These are phyloP conservation scores for Campoplex capitator DNA, from an alignment of 2,888 invertebrate species.

Conservation along the genomic window DNA sequence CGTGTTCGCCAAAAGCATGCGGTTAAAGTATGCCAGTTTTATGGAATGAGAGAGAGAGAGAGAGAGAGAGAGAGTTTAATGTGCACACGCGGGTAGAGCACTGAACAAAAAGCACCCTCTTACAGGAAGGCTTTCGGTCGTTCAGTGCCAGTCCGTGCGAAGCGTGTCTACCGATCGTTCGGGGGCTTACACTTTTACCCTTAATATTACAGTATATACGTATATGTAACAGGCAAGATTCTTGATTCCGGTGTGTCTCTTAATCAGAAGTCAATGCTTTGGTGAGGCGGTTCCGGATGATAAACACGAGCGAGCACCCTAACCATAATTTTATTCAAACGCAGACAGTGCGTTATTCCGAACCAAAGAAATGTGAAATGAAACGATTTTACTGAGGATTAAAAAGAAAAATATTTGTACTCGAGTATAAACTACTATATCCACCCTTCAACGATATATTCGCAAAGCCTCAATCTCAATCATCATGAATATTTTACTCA, in stretches of 20 bases:
- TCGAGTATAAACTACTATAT: no score
- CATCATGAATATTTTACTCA: no score
- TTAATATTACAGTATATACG: slow-evolving; percentile 30
- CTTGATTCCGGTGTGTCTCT: slow-evolving; percentile 72
- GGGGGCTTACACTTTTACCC: slow-evolving; percentile 33
- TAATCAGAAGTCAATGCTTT: slow-evolving; percentile 68
- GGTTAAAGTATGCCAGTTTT: slow-evolving; percentile 25
- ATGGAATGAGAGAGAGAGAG: neutral
- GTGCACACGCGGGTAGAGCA: slow-evolving; percentile 18
- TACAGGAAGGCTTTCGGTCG: slow-evolving; percentile 11
- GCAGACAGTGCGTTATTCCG: neutral
- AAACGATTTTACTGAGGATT: neutral
- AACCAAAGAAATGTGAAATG: neutral
- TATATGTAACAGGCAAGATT: slow-evolving; percentile 58
- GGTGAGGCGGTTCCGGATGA: slow-evolving; percentile 20
- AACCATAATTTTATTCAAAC: neutral
- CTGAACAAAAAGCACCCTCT: slow-evolving; percentile 39
- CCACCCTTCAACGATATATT: no score
- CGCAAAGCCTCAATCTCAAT: no score
- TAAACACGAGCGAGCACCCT: slow-evolving; percentile 11
- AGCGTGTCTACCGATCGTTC: slow-evolving; percentile 77
- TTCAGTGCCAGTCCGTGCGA: slow-evolving; percentile 77
- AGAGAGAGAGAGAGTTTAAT: neutral
- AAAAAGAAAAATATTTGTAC: neutral
- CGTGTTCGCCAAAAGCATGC: slow-evolving; percentile 30